Percentiles rank a stretch among this genome's conserved stretches.
Evolutionary conservation across 2,797 vertebrate genomes (phyloP).

Genomic region (Dendrocincla tyrannina): DNA sequence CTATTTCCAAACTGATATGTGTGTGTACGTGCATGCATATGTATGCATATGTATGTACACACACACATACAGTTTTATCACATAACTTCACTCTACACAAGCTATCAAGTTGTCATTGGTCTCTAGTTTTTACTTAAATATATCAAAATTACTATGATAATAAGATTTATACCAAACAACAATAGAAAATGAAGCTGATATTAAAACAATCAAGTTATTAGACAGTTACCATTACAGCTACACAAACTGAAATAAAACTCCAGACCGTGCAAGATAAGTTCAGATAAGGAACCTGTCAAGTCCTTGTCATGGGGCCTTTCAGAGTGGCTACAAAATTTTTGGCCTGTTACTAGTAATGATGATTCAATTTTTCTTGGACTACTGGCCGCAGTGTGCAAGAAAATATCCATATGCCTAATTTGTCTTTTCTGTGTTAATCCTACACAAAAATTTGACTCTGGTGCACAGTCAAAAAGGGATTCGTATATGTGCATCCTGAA

Average conservation of each 20-base stretch:
- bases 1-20: background rate
- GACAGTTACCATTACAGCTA: background rate
- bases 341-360: background rate
- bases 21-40: background rate
- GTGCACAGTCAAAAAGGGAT: background rate
- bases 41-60: accelerated
- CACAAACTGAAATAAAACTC: background rate
- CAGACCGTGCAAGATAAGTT: background rate
- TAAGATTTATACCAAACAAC: background rate
- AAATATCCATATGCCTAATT: background rate
- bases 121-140: background rate
- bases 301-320: background rate
- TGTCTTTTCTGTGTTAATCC: background rate
- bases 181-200: background rate
- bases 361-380: background rate
- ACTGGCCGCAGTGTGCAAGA: background rate
- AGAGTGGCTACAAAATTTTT: background rate
- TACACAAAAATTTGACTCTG: background rate
- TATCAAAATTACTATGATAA: background rate
- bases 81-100: background rate
- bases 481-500: background rate
- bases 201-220: background rate
- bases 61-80: background rate
- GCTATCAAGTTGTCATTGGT: background rate
- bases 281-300: background rate